phyloP scores from a whole-genome alignment of 2,113 vertebrate genomes.

The Poeciliopsis occidentalis region DNA sequence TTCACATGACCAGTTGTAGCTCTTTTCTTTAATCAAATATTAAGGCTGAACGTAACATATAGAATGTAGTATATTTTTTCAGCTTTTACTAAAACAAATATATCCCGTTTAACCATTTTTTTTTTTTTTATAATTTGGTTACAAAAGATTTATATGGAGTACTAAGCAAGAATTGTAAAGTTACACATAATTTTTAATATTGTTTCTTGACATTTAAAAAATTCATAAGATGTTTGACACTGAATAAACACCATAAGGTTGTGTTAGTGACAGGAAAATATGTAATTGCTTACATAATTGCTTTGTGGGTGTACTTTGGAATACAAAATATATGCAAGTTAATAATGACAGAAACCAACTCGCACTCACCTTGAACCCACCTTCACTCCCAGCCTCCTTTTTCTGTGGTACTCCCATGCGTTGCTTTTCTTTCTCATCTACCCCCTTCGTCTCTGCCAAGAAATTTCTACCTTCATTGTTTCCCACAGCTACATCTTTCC shows the following conservation, averaged over 20 bases:
- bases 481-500: conserved; percentile 35
- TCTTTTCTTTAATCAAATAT: too few relatives aligned
- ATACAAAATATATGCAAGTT: neutral
- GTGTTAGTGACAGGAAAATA: neutral
- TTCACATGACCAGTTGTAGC: too few relatives aligned
- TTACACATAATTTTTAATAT: neutral
- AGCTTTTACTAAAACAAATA: too few relatives aligned
- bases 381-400: conserved; percentile 29
- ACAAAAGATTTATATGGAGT: too few relatives aligned
- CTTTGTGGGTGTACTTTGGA: neutral
- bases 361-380: conserved; percentile 40
- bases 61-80: too few relatives aligned
- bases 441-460: conserved; percentile 20
- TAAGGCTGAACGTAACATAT: too few relatives aligned
- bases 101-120: too few relatives aligned
- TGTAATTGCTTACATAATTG: neutral
- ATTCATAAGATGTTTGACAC: neutral
- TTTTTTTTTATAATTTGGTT: neutral
- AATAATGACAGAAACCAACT: conserved; percentile 3
- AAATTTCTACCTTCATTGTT: conserved; percentile 31
- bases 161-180: too few relatives aligned
- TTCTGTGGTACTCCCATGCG: conserved; percentile 37
- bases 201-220: neutral
- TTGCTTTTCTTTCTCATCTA: conserved; percentile 41
- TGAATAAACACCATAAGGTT: neutral